Percentiles rank a stretch among this genome's conserved stretches.
Conservation (phyloP, 2,797 vertebrate genomes). For the Trematomus bernacchii region DNA sequence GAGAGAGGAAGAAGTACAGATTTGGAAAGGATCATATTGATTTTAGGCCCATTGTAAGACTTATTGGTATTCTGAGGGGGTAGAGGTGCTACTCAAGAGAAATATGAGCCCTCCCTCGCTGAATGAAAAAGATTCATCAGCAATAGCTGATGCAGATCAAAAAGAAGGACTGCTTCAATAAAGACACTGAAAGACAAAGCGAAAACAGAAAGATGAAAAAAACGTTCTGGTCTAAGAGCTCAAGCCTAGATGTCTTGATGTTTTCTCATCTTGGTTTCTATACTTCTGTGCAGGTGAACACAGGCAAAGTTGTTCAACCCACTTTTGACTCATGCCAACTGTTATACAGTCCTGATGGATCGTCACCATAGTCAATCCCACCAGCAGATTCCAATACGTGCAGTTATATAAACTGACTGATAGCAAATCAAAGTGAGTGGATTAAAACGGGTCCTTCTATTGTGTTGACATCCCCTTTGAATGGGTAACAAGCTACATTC, state of each 20-base stretch:
- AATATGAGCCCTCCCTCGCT: conserved; percentile 39
- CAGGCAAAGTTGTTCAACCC: conserved; percentile 5
- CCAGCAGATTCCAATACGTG: background rate
- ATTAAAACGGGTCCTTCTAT: background rate
- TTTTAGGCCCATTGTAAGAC: conserved; percentile 54
- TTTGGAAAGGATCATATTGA: conserved; percentile 66
- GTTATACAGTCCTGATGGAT: background rate
- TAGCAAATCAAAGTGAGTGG: conserved; percentile 9
- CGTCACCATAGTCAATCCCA: background rate
- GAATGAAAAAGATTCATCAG: conserved; percentile 45
- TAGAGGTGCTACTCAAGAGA: conserved; percentile 40
- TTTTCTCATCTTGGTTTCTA: background rate
- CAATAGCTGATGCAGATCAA: conserved; percentile 41
- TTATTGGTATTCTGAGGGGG: conserved; percentile 69
- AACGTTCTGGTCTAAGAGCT: background rate
- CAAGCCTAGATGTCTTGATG: background rate
- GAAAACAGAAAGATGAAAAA: background rate
- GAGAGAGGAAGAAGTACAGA: conserved; percentile 66
- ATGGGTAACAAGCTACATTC: background rate
- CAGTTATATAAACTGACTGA: background rate
- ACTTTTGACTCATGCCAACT: background rate
- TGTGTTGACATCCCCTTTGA: background rate
- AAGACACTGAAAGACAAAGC: conserved; percentile 8
- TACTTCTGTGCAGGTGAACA: conserved; percentile 16
- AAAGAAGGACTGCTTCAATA: conserved; percentile 14